Evolutionary conservation across 2,888 invertebrate species (phyloP), one percentile per base, ranked within the genome.

Genomic region (Lomographa bimaculata): DNA sequence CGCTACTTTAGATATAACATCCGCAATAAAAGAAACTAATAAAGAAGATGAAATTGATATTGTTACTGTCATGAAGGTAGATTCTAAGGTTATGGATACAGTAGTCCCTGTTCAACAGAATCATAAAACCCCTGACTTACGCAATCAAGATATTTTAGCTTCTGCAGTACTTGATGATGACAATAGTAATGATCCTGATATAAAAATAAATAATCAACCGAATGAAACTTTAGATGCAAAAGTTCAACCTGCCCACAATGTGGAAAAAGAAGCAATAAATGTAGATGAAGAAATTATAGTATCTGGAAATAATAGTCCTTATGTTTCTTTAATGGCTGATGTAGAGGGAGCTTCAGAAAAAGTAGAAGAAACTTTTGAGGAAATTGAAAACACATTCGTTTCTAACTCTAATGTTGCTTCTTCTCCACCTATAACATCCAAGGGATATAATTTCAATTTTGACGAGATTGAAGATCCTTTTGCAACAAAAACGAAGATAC

Each of bases 401-500:
- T 49, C 44, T 4, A 51, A 63, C 32, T 54, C 37, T 43, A 35
- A 20, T n/a, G 71, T 75, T 17, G 71, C 80, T 7, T 43, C 42
- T 20, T 83, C 83, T 8, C 82, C 81, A 3, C 73, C 72, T 43
- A 78, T 81, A 19, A 56, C 54, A 25, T 79, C 79, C 9, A 82
- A 68, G 54, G 84, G 81, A 10, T 85, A 84, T 45, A 81, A 81
- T 48, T 79, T 82, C 12, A 76, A 84, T 57, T 84, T 86, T 53
- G 85, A 85, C 58, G 79, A 83, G 23, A 71, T 79, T 33, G 77
- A 81, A 36, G 70, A 86, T 56, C 86, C 83, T 17, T 87, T 86
- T 62, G 76, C 73, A 6, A 82, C 77, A 2, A 83, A 82, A 73
- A 72, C 70, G 11, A 81, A 76, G 52, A 76, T 83, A 7, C 67